Evolutionary conservation across 2,797 vertebrate genomes (phyloP).

Genomic region (Tenualosa ilisha): DNA sequence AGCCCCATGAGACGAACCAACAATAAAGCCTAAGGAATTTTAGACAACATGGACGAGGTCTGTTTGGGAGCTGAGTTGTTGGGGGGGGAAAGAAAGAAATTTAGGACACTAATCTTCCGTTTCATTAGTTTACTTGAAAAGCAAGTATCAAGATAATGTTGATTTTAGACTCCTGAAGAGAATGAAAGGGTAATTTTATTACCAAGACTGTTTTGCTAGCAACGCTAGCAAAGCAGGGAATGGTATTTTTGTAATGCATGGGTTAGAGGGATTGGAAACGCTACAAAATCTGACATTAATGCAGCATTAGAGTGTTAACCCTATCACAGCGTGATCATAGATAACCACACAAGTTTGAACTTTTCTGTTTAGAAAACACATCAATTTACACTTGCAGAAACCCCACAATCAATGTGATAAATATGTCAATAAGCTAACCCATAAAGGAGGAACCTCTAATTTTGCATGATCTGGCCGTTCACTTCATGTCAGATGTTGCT

Average conservation of each 20-base stretch:
- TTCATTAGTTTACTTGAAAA: not conserved
- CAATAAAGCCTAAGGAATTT: conserved; percentile 46
- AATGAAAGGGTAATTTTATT: not conserved
- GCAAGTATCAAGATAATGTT: not conserved
- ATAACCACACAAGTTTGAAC: not conserved
- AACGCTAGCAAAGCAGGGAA: not conserved
- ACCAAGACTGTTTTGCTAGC: not conserved
- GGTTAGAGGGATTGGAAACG: not conserved
- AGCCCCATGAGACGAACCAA: conserved; percentile 28
- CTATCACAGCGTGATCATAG: not conserved
- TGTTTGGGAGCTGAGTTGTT: not conserved
- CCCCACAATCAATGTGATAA: conserved; percentile 27
- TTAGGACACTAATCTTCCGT: not conserved
- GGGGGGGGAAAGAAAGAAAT: not conserved
- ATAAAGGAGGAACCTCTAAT: conserved; percentile 24
- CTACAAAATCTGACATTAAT: not conserved
- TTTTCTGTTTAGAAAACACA: conserved; percentile 1
- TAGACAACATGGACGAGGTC: not conserved
- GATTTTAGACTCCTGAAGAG: not conserved
- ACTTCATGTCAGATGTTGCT: conserved; percentile 27
- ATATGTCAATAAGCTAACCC: conserved; percentile 31
- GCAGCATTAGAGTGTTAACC: not conserved
- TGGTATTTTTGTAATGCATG: not conserved
- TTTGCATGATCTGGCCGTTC: conserved; percentile 2
- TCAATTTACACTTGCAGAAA: conserved; percentile 8